Percentiles rank a stretch among this genome's conserved stretches.
Conservation (phyloP, 1,140 invertebrate species). For the Caenorhabditis tropicalis region DNA sequence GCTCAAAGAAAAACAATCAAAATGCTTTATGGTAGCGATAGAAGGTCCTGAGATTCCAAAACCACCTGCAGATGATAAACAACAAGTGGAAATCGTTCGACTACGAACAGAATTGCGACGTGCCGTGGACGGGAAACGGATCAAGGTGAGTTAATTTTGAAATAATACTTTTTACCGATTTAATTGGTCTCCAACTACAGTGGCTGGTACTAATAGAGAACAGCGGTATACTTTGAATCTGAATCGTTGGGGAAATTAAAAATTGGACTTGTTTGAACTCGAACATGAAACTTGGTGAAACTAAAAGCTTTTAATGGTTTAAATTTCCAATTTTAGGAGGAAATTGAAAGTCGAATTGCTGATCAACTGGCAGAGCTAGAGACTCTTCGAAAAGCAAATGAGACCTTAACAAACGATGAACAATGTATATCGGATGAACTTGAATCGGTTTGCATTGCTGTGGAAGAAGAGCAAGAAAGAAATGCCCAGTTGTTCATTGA, state of each 20-base stretch:
- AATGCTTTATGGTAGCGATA: background rate
- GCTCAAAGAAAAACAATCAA: background rate
- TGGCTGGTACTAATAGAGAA: no score
- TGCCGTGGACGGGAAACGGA: no score
- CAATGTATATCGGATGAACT: conserved; percentile 82
- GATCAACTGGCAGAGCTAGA: conserved; percentile 62
- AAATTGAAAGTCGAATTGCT: conserved; percentile 56
- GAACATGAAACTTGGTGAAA: no score
- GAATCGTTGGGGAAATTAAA: no score
- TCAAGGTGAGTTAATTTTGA: no score
- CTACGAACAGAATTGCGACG: background rate
- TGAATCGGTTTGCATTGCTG: conserved; percentile 96
- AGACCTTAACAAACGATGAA: conserved; percentile 11
- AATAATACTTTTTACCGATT: no score
- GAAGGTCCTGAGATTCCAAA: background rate
- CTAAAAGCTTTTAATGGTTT: no score
- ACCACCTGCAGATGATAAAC: background rate
- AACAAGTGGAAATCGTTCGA: background rate
- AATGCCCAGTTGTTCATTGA: conserved; percentile 94
- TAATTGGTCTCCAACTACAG: no score
- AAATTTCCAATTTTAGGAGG: conserved; percentile 40
- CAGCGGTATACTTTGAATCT: no score
- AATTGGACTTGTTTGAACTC: no score
- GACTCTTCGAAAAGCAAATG: conserved; percentile 58
- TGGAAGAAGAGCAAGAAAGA: conserved; percentile 99